Conservation (phyloP, 1,140 invertebrate species). For the Drosophila nebulosa region DNA sequence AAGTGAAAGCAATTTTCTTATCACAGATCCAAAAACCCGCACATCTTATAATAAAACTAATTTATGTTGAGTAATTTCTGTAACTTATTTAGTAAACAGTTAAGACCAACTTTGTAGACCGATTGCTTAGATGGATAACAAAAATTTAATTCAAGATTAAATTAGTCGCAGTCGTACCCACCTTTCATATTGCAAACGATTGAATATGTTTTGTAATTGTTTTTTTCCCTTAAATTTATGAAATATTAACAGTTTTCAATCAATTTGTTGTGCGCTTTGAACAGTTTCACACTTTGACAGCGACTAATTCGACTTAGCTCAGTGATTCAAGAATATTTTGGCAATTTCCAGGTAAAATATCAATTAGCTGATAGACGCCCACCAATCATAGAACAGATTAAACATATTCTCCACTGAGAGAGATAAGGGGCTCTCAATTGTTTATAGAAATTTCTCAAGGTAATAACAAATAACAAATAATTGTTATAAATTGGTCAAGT, state of each 20-base stretch:
- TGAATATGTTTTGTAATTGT: no score
- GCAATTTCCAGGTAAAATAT: neutral
- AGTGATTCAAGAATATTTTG: neutral
- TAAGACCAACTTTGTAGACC: no score
- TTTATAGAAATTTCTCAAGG: neutral
- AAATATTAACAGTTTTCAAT: neutral
- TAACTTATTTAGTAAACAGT: no score
- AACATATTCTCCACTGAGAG: neutral
- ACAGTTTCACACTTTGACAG: neutral
- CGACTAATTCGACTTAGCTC: neutral
- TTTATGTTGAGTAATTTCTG: no score
- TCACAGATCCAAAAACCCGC: no score
- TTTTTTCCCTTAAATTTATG: neutral
- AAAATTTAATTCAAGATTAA: no score
- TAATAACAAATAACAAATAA: neutral
- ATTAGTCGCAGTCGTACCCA: no score
- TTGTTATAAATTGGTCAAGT: slow-evolving; percentile 1
- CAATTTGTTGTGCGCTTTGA: neutral
- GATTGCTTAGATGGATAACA: no score
- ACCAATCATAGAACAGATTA: neutral
- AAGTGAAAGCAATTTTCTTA: no score
- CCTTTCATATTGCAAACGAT: no score
- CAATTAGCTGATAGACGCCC: neutral
- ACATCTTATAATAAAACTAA: no score
- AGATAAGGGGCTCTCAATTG: neutral